These are phyloP conservation scores for Phaetusa simplex DNA, from an alignment of 2,113 vertebrate genomes.

Conservation along the genomic window DNA sequence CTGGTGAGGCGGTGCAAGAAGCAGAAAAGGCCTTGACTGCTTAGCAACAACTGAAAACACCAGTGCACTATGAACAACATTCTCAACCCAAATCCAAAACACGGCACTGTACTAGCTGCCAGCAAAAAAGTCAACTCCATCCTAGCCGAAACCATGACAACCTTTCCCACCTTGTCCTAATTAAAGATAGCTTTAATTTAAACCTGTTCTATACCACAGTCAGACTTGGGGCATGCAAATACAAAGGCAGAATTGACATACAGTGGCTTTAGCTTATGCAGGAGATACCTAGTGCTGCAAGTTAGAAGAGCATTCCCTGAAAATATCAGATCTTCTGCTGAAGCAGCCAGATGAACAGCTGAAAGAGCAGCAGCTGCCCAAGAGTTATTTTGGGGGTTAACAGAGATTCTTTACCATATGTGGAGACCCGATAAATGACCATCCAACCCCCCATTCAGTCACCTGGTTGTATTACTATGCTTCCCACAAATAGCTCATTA, in stretches of 20 bases:
- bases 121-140: not conserved
- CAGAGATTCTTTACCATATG: not conserved
- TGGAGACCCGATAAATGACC: not conserved
- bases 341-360: not conserved
- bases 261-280: not conserved
- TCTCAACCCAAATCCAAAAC: not conserved
- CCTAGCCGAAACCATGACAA: not conserved
- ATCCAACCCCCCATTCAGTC: not conserved
- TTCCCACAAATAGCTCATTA: slow-evolving; percentile 57
- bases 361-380: not conserved
- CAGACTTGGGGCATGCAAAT: not conserved
- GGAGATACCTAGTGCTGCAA: not conserved
- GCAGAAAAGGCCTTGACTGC: not conserved
- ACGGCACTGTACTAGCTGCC: not conserved
- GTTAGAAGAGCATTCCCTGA: not conserved
- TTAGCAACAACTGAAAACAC: not conserved
- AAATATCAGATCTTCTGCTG: not conserved
- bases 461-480: not conserved
- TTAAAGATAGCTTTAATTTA: not conserved
- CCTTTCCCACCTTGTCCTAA: not conserved
- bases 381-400: not conserved
- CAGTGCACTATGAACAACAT: not conserved
- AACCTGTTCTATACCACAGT: rapidly evolving
- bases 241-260: not conserved
- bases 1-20: not conserved